Conservation (phyloP, 64 coral and sea anemone genomes). For the Montipora foliosa region DNA sequence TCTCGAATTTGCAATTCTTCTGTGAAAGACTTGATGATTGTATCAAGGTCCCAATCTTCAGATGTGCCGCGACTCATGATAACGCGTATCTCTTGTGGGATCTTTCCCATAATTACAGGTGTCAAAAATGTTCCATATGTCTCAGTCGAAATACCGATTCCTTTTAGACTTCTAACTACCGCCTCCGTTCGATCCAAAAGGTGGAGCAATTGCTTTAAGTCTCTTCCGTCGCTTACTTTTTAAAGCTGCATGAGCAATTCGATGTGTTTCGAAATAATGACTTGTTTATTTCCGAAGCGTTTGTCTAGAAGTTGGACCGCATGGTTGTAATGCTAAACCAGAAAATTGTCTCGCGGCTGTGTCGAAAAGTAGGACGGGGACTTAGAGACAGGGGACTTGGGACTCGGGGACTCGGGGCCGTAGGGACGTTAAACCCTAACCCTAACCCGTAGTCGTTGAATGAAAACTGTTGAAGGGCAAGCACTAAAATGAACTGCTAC, state of each 20-base stretch:
- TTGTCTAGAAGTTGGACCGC: no score
- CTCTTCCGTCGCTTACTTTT: not conserved
- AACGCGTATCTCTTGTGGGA: conserved; percentile 55
- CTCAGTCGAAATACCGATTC: conserved; percentile 51
- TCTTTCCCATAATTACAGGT: conserved; percentile 63
- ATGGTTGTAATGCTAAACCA: not conserved
- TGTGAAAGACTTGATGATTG: conserved; percentile 15
- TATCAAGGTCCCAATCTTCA: conserved; percentile 45
- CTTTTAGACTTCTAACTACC: conserved; percentile 47
- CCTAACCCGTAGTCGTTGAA: no score
- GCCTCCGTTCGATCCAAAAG: conserved; percentile 66
- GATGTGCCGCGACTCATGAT: conserved; percentile 49
- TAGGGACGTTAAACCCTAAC: no score
- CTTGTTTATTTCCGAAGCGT: no score
- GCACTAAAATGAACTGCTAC: no score
- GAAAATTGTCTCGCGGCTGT: no score
- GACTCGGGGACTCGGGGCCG: no score
- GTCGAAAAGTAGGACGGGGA: no score
- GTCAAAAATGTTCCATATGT: conserved; percentile 58
- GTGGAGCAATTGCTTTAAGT: conserved; percentile 22
- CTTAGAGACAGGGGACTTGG: no score
- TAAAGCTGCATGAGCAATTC: conserved; percentile 73
- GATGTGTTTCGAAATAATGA: not conserved
- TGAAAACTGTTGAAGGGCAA: no score
- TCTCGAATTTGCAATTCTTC: conserved; percentile 58